phyloP scores from a whole-genome alignment of 2,113 vertebrate genomes.

The Catharus minimus region DNA sequence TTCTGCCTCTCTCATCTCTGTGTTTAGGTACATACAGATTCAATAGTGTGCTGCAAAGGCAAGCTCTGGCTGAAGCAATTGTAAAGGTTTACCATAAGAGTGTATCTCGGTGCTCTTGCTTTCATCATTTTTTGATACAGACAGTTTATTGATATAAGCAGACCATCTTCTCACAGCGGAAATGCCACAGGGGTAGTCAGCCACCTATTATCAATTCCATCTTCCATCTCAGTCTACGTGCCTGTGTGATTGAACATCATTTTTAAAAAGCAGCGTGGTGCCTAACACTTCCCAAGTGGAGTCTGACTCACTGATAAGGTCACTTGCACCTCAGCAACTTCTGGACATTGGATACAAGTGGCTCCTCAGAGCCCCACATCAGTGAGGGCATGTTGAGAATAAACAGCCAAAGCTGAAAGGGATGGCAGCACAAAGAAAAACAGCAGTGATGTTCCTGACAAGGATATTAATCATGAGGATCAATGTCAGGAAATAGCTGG shows the following conservation, averaged over 20 bases:
- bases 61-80: background rate
- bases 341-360: background rate
- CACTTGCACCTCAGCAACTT: background rate
- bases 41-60: background rate
- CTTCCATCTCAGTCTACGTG: background rate
- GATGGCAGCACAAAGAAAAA: background rate
- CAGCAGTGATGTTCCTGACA: background rate
- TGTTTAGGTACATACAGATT: background rate
- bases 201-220: background rate
- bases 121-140: background rate
- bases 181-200: background rate
- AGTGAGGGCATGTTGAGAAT: background rate
- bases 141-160: background rate
- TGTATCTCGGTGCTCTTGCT: background rate
- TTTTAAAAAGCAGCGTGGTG: background rate
- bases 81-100: background rate
- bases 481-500: background rate
- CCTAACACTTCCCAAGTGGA: background rate
- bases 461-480: background rate
- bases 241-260: background rate
- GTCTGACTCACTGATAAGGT: background rate
- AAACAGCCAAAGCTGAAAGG: background rate
- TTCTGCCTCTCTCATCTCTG: background rate
- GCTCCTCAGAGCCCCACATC: background rate
- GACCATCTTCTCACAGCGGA: background rate